Evolutionary conservation across 2,797 vertebrate species (phyloP).

Genomic region (Anisognathus igniventris): DNA sequence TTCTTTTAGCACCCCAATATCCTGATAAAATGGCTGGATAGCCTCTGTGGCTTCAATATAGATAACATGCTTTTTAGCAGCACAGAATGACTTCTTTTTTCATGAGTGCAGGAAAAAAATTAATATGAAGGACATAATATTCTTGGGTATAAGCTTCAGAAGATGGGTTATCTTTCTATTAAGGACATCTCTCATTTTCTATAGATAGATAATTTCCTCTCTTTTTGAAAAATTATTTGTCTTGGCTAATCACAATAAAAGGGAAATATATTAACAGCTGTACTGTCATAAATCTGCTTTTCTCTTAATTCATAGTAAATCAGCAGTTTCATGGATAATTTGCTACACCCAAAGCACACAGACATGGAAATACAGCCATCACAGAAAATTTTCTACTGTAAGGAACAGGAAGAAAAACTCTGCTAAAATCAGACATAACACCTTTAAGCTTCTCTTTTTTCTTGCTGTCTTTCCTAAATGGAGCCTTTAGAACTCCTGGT

Average conservation of each 20-base stretch:
- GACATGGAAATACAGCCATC: not conserved
- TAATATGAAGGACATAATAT: not conserved
- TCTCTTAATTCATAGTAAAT: not conserved
- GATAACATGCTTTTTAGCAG: not conserved
- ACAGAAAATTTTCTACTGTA: not conserved
- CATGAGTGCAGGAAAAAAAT: not conserved
- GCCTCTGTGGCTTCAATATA: not conserved
- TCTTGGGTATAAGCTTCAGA: not conserved
- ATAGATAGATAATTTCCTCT: not conserved
- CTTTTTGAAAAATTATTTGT: not conserved
- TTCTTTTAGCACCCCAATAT: not conserved
- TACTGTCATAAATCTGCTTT: not conserved
- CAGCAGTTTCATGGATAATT: not conserved
- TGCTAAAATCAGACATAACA: not conserved
- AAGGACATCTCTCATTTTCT: not conserved
- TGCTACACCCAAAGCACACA: not conserved
- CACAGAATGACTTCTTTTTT: not conserved
- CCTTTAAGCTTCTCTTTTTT: not conserved
- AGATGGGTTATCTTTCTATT: not conserved
- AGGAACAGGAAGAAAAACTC: not conserved
- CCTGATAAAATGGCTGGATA: not conserved
- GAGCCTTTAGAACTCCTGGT: not conserved
- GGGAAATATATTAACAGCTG: not conserved
- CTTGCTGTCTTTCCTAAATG: not conserved
- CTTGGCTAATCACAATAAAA: conserved; percentile 1